Evolutionary conservation across 2,797 vertebrate species (phyloP).

Genomic region (Pantherophis vulpinus): DNA sequence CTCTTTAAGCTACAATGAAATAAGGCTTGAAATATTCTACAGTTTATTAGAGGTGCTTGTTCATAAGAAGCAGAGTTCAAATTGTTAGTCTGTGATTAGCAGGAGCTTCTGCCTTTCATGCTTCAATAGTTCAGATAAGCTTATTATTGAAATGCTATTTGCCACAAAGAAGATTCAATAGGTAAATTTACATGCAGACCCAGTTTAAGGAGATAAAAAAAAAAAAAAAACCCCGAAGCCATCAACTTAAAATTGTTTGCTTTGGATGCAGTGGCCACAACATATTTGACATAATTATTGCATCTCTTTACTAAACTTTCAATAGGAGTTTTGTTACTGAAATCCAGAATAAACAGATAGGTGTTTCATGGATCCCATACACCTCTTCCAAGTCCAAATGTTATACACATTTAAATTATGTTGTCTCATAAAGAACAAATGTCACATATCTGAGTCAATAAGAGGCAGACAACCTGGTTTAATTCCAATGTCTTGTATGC

Average conservation of each 20-base stretch:
- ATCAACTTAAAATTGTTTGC: slow-evolving; percentile 3
- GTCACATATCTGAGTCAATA: background rate
- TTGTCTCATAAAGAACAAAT: background rate
- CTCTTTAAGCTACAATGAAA: slow-evolving; percentile 17
- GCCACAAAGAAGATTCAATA: slow-evolving; percentile 31
- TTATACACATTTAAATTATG: background rate
- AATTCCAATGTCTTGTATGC: background rate
- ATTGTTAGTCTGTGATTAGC: slow-evolving; percentile 46
- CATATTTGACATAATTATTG: background rate
- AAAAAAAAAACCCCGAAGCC: background rate
- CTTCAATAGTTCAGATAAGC: slow-evolving; percentile 40
- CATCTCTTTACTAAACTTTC: background rate
- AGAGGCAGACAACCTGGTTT: background rate
- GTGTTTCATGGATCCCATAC: background rate
- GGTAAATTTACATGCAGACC: slow-evolving; percentile 24
- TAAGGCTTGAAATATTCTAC: slow-evolving; percentile 11
- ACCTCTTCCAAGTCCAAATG: background rate
- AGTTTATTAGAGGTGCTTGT: slow-evolving; percentile 4
- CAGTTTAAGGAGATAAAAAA: background rate
- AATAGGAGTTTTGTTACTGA: background rate
- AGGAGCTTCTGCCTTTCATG: slow-evolving; percentile 13
- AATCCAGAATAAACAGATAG: background rate
- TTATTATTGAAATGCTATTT: slow-evolving; percentile 27
- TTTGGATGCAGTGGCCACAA: background rate
- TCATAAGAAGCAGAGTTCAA: slow-evolving; percentile 17